Evolutionary conservation across 2,113 vertebrate genomes (phyloP).

Genomic region (Psittacara wagleri): DNA sequence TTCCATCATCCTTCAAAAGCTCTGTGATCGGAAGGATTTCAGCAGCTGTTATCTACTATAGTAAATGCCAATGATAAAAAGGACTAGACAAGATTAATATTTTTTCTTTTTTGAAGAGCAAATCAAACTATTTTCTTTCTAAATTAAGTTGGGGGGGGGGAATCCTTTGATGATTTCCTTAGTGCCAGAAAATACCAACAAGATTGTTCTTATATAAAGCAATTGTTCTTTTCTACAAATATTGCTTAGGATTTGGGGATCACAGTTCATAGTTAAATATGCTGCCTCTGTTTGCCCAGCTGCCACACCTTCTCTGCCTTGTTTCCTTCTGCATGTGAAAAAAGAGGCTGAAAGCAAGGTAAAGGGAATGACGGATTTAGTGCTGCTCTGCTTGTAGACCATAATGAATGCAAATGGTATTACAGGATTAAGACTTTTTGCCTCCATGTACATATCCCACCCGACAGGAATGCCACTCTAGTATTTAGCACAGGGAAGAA

Average conservation of each 20-base stretch:
- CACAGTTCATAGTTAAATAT: conserved; percentile 31
- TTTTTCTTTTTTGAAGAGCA: background rate
- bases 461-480: background rate
- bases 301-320: conserved; percentile 6
- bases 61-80: conserved; percentile 19
- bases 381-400: background rate
- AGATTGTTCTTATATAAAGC: background rate
- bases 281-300: conserved; percentile 28
- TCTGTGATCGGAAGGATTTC: conserved; percentile 13
- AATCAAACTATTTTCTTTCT: background rate
- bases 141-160: background rate
- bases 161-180: background rate
- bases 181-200: background rate
- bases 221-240: conserved; percentile 21
- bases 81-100: background rate
- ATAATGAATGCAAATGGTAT: background rate
- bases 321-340: background rate
- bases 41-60: conserved; percentile 47
- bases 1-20: conserved; percentile 20
- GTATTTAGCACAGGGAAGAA: background rate
- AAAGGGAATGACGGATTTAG: background rate
- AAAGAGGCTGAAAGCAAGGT: background rate
- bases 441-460: background rate
- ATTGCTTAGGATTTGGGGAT: background rate
- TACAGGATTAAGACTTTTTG: background rate